Conservation (phyloP, 1,140 invertebrate genomes). For the Drosophila fuyamai region DNA sequence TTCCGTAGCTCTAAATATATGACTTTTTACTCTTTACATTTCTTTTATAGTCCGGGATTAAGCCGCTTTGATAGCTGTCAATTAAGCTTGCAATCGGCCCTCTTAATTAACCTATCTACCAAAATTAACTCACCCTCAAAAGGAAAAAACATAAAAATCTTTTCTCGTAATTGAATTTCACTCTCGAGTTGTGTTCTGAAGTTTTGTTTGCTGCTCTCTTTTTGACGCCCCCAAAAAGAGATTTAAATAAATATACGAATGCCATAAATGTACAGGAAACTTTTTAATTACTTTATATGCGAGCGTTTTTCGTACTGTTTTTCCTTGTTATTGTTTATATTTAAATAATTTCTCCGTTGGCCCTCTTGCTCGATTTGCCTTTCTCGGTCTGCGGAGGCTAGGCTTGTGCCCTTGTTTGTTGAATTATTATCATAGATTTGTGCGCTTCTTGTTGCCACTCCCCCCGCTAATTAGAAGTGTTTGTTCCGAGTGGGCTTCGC, state of each 20-base stretch:
- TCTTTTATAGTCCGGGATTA: constrained; percentile 4
- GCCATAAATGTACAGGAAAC: constrained; percentile 74
- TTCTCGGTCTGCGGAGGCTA: constrained; percentile 4
- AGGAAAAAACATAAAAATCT: constrained; percentile 14
- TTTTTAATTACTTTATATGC: constrained; percentile 82
- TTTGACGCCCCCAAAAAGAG: constrained; percentile 19
- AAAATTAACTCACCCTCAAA: constrained; percentile 28
- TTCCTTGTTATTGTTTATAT: constrained; percentile 65
- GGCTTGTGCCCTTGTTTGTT: constrained; percentile 33
- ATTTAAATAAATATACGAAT: constrained; percentile 52
- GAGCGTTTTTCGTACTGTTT: constrained; percentile 41
- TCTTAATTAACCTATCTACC: constrained; percentile 20
- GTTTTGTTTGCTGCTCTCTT: constrained; percentile 43
- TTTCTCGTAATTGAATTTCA: constrained; percentile 66
- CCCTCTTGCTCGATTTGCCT: constrained; percentile 2
- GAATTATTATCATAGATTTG: constrained; percentile 81
- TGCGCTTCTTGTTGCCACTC: constrained; percentile 20
- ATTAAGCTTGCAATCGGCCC: constrained; percentile 15
- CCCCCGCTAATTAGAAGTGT: constrained; percentile 72
- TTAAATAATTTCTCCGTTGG: constrained; percentile 64
- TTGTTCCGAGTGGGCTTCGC: constrained; percentile 53
- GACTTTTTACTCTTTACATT: constrained; percentile 31
- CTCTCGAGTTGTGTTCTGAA: constrained; percentile 41
- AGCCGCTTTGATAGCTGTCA: constrained; percentile 23
- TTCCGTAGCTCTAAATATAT: neutral